These are phyloP conservation scores for Magallana gigas DNA, from an alignment of 1,140 invertebrate genomes.

Conservation along the genomic window DNA sequence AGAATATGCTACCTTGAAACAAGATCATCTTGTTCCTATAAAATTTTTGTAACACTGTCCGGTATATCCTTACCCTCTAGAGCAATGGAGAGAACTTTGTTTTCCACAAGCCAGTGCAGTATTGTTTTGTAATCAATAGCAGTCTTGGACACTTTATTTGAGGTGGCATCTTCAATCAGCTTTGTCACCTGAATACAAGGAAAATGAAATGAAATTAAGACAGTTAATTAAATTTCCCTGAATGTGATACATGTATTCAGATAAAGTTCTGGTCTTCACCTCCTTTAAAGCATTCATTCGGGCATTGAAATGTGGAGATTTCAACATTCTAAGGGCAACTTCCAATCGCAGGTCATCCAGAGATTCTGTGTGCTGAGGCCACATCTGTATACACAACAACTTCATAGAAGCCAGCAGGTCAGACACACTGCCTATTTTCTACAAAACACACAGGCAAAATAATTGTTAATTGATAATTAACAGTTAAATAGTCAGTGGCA, in stretches of 20 bases:
- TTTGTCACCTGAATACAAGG: constrained; percentile 76
- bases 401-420: constrained; percentile 81
- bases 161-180: constrained; percentile 80
- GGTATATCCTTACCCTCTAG: constrained; percentile 79
- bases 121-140: constrained; percentile 78
- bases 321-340: constrained; percentile 81
- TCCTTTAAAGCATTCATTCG: constrained; percentile 83
- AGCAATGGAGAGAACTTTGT: constrained; percentile 80
- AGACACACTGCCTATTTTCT: constrained; percentile 80
- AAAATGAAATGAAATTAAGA: background rate
- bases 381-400: constrained; percentile 80
- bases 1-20: too few relatives aligned
- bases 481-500: too few relatives aligned
- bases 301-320: constrained; percentile 82
- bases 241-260: too few relatives aligned
- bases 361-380: constrained; percentile 78
- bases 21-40: too few relatives aligned
- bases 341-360: constrained; percentile 80
- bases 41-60: too few relatives aligned
- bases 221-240: too few relatives aligned
- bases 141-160: constrained; percentile 72
- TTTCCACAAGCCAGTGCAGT: constrained; percentile 81
- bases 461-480: too few relatives aligned
- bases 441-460: constrained; percentile 57
- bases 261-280: constrained; percentile 63